A percentile compares a stretch with the other conserved stretches of the same genome.
phyloP scores from a whole-genome alignment of 2,797 vertebrate species.

The Catharus ustulatus region DNA sequence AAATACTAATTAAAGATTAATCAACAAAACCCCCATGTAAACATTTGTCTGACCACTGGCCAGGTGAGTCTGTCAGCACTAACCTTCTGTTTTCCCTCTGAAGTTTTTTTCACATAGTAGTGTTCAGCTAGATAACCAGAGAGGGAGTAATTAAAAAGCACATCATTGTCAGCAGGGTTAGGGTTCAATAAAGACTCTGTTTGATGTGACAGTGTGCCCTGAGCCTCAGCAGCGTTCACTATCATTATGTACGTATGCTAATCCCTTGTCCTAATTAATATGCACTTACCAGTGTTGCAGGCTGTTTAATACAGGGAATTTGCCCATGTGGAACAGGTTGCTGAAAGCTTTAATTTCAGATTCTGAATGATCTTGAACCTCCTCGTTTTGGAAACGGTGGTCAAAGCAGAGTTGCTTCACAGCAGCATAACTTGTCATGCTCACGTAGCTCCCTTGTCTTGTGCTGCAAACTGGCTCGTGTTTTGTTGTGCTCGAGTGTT shows the following conservation, averaged over 20 bases:
- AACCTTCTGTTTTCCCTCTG: not conserved
- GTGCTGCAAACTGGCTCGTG: not conserved
- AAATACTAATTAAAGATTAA: not conserved
- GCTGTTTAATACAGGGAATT: not conserved
- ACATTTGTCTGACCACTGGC: not conserved
- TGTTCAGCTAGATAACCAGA: not conserved
- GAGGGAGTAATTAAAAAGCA: not conserved
- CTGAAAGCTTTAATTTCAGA: not conserved
- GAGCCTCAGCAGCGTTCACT: not conserved
- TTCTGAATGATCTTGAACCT: not conserved
- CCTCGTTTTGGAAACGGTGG: rapidly evolving
- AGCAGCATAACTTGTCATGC: rapidly evolving
- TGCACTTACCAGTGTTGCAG: not conserved
- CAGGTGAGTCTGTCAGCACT: not conserved
- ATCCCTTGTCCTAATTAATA: not conserved
- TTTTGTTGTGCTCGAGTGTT: not conserved
- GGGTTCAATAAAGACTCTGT: not conserved
- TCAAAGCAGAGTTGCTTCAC: not conserved
- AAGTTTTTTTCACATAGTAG: not conserved
- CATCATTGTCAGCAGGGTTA: not conserved
- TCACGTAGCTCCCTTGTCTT: not conserved
- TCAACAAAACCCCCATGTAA: rapidly evolving
- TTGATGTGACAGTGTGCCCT: not conserved
- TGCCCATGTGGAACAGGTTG: not conserved
- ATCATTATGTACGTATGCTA: not conserved